phyloP scores from a whole-genome alignment of 2,113 vertebrate genomes.

The Nyctereutes procyonoides region DNA sequence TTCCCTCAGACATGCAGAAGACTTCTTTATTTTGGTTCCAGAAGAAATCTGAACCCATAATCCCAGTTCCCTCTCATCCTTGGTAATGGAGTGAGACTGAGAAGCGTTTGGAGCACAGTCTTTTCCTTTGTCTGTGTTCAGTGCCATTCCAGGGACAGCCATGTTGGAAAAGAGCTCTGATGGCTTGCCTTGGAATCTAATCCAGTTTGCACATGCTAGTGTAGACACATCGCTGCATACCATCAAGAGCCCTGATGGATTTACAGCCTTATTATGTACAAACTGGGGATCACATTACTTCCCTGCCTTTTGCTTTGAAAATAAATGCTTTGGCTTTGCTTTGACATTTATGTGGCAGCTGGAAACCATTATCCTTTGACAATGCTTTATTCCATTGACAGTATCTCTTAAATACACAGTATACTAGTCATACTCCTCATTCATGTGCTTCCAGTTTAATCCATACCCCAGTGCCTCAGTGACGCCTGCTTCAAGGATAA shows the following conservation, averaged over 20 bases:
- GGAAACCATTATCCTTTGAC: slow-evolving; percentile 82
- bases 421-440: slow-evolving; percentile 71
- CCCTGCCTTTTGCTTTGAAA: slow-evolving; percentile 81
- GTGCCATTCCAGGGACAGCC: not conserved
- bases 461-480: slow-evolving; percentile 71
- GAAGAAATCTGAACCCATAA: not conserved
- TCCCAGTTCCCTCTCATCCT: not conserved
- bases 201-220: slow-evolving; percentile 43
- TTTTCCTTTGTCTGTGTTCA: not conserved
- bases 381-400: slow-evolving; percentile 81
- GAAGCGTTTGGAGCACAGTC: not conserved
- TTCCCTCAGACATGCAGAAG: not conserved
- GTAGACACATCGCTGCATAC: slow-evolving; percentile 47
- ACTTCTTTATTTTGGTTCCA: not conserved
- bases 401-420: slow-evolving; percentile 78
- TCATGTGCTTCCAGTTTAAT: slow-evolving; percentile 76
- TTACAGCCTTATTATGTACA: slow-evolving; percentile 70
- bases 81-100: not conserved
- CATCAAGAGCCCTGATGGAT: slow-evolving; percentile 68
- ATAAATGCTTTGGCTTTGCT: slow-evolving; percentile 84
- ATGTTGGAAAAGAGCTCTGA: slow-evolving; percentile 55
- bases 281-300: slow-evolving; percentile 77
- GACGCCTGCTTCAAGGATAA: slow-evolving; percentile 65
- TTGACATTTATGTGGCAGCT: slow-evolving; percentile 84
- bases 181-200: slow-evolving; percentile 38